These are phyloP conservation scores for Clarias pachynema DNA, from an alignment of 2,797 vertebrate species.

Conservation along the genomic window DNA sequence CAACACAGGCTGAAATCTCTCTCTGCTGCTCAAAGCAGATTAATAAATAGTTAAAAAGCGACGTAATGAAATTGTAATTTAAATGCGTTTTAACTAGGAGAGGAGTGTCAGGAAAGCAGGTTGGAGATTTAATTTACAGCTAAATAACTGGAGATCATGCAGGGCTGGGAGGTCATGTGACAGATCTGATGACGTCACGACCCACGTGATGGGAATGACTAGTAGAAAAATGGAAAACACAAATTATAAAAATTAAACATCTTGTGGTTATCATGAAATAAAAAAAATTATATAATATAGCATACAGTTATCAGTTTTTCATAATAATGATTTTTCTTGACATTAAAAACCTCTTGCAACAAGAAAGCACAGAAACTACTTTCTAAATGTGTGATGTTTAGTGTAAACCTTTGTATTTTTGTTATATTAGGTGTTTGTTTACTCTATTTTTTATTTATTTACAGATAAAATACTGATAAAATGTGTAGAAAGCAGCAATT, in stretches of 20 bases:
- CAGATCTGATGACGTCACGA: slow-evolving; percentile 25
- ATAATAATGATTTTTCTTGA: not conserved
- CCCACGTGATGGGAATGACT: not conserved
- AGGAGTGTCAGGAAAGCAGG: not conserved
- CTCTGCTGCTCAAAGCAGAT: not conserved
- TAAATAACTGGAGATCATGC: not conserved
- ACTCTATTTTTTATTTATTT: not conserved
- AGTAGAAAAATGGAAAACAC: not conserved
- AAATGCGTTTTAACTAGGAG: not conserved
- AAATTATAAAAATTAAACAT: not conserved
- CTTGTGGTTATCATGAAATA: not conserved
- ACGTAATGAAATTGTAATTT: not conserved
- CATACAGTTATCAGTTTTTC: not conserved
- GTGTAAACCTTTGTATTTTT: not conserved
- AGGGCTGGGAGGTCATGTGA: slow-evolving; percentile 40
- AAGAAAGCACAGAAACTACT: not conserved
- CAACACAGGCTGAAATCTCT: not conserved
- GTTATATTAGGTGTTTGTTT: not conserved
- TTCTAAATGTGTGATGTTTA: not conserved
- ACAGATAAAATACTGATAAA: no score
- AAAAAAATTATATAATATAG: not conserved
- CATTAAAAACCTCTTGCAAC: not conserved
- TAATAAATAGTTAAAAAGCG: not conserved
- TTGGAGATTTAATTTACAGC: not conserved
- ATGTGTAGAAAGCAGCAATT: no score